Base-by-base conservation (phyloP, 2,113 vertebrate genomes). In the Urocolius indicus region DNA sequence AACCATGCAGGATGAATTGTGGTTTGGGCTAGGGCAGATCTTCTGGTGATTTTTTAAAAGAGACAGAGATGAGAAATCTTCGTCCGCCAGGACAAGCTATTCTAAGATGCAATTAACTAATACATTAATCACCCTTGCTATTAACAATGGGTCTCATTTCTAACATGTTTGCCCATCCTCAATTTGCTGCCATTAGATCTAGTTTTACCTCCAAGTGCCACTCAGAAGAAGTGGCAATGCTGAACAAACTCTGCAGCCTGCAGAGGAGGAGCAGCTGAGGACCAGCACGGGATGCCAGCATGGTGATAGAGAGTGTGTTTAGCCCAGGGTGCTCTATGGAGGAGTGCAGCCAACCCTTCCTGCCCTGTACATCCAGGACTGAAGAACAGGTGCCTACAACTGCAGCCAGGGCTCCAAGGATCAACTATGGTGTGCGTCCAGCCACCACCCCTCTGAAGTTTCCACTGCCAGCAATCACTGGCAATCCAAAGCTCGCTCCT, bases 291-390 rank as follows among this genome's bases (percentile, higher is more conserved):
- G 51, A 4, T 9, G 22, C 3, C 55, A 51, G 78, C 18, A 2
- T 10, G 36, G 36, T 5, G 1, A 1, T 0, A 17, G 41, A 10
- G 38, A 4, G 24, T 5, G 18, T 4, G 52, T 5, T 55, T 5
- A 12, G 45, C 67, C 29, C 5, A 0, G 2, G 45, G 27, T 3
- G 10, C 36, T 20, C 46, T 1, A 0, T 4, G 19, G 30, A 5
- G 13, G 23, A 19, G 18, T 11, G 16, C 15, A 36, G 45, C 5
- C 27, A 49, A 12, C 34, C 45, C 5, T 22, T 52, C 59, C 55
- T 24, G 12, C 58, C 48, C 27, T 23, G 23, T 11, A 27, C n/a
- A 3, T 26, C 29, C 2, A 0, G 20, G 21, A 4, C 22, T 3
- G 3, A 68, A 48, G 36, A 29, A 32, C 36, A n/a, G 34, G 49